Base-by-base conservation (phyloP, 2,797 vertebrate species). In the Scolopax rusticola region DNA sequence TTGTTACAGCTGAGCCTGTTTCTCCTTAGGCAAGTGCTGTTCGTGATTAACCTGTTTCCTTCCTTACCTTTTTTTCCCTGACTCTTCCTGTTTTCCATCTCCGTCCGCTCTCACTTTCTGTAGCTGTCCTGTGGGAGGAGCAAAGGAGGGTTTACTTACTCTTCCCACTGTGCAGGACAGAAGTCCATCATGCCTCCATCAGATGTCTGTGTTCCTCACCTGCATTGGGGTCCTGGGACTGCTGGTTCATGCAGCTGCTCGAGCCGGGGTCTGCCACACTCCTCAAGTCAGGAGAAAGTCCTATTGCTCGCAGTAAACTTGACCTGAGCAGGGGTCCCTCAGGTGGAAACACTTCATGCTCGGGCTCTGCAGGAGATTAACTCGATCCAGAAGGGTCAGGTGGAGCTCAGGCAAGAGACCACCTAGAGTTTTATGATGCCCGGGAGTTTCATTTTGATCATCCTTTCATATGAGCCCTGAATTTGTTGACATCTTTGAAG, bases 161-260 rank as follows among this genome's bases (percentile, higher is more conserved):
- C 21, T 28, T 48, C 28, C 41, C 33, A 0, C 13, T 4, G 6
- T 11, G 36, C 6, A 57, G 86, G 71, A 54, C 53, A 23, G 33
- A 13, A 28, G 16, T 30, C 74, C 56, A 4, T 47, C 32, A 3
- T 19, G 12, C 45, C 45, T 60, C 51, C 0, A 0, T 65, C 64
- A 21, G n/a, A 7, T 21, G 51, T 27, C 47, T 15, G 0, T 0
- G 1, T 50, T 85, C 54, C 51, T 25, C 27, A 12, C 23, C 36
- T n/a, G 45, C 63, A 7, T 27, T 18, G 1, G 27, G 2, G 20
- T 33, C 54, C 27, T 32, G 17, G 30, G 43, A 2, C 27, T 11
- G 30, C 43, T 16, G 61, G 38, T 59, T 11, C 11, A 1, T 30
- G 74, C 43, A 17, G 68, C 74, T 15, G 36, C 43, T 5, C 1